Conservation (phyloP, 2,797 vertebrate genomes). For the Halcyon badia region DNA sequence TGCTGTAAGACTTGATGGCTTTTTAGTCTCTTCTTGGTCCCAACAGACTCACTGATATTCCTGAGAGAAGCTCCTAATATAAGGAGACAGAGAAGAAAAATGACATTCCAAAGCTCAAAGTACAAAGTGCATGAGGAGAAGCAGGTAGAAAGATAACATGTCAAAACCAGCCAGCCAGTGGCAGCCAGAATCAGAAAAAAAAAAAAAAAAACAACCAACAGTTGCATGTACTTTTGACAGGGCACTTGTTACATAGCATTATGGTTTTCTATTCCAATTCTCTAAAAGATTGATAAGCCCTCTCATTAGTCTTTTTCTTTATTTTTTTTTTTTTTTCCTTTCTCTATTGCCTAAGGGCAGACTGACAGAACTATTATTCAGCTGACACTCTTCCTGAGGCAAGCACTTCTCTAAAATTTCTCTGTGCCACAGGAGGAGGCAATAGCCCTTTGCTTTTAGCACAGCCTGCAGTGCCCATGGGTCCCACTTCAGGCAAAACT, state of each 20-base stretch:
- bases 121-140: slow-evolving; percentile 59
- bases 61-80: slow-evolving; percentile 47
- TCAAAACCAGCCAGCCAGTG: background rate
- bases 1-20: background rate
- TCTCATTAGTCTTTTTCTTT: background rate
- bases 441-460: background rate
- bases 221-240: background rate
- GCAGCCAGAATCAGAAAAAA: background rate
- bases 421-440: background rate
- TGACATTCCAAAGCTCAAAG: slow-evolving; percentile 72
- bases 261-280: background rate
- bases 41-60: background rate
- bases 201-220: background rate
- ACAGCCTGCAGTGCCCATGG: background rate
- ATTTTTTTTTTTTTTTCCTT: background rate
- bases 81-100: slow-evolving; percentile 59
- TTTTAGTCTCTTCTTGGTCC: background rate
- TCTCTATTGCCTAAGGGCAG: background rate
- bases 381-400: background rate
- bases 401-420: background rate
- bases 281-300: background rate
- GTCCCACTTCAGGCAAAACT: background rate
- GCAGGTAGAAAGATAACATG: slow-evolving; percentile 15
- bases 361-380: background rate
- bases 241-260: accelerated